These are phyloP conservation scores for Kryptolebias ocellatus DNA, from an alignment of 2,797 vertebrate species.

Conservation along the genomic window DNA sequence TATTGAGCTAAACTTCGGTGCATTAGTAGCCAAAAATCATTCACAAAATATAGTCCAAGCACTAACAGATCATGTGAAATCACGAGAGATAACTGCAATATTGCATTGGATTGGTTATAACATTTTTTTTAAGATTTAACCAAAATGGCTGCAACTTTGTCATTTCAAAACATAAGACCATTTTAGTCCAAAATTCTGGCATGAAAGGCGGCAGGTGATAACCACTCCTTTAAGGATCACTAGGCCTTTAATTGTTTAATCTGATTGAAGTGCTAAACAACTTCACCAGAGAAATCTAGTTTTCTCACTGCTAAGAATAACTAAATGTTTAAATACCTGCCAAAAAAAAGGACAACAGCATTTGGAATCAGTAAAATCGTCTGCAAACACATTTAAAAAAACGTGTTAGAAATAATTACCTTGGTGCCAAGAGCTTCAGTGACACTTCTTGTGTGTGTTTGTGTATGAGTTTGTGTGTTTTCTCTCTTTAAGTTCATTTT, in stretches of 20 bases:
- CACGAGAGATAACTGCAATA: too few relatives aligned
- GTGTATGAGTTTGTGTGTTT: slow-evolving; percentile 23
- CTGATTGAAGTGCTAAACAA: slow-evolving; percentile 17
- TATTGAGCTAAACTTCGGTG: too few relatives aligned
- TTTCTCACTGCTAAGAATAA: slow-evolving; percentile 49
- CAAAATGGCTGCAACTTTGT: too few relatives aligned
- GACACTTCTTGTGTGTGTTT: slow-evolving; percentile 33
- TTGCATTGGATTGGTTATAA: too few relatives aligned
- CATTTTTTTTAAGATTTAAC: too few relatives aligned
- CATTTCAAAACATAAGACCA: too few relatives aligned
- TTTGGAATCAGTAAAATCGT: slow-evolving; percentile 57
- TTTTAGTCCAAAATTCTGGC: too few relatives aligned
- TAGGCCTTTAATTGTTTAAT: not conserved
- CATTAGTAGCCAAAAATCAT: too few relatives aligned
- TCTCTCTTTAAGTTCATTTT: slow-evolving; percentile 32
- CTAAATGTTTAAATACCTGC: slow-evolving; percentile 36
- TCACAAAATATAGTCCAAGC: too few relatives aligned
- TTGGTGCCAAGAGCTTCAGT: slow-evolving; percentile 55
- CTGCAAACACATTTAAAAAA: slow-evolving; percentile 57
- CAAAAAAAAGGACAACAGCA: slow-evolving; percentile 55
- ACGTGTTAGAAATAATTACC: slow-evolving; percentile 65
- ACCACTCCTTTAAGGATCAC: too few relatives aligned
- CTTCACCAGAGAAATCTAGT: slow-evolving; percentile 13
- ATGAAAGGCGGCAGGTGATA: too few relatives aligned
- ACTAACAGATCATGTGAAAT: too few relatives aligned